A percentile compares a stretch with the other conserved stretches of the same genome.
Evolutionary conservation across 2,797 vertebrate genomes (phyloP).

Genomic region (Caiman crocodilus): DNA sequence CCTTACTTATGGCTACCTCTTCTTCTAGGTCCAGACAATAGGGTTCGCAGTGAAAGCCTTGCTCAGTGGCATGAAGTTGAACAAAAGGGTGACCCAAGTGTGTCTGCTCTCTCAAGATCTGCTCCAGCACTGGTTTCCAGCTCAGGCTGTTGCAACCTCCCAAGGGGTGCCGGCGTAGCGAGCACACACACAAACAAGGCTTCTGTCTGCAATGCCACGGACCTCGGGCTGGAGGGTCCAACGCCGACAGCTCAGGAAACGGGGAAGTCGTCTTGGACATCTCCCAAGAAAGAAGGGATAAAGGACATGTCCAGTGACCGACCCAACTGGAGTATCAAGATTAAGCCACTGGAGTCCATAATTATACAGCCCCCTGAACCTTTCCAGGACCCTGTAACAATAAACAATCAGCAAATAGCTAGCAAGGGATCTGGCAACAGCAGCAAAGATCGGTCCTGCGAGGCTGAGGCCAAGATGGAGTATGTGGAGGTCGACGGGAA

Average conservation of each 20-base stretch:
- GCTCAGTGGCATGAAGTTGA: background rate
- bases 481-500: background rate
- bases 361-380: constrained; percentile 72
- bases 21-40: constrained; percentile 1
- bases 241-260: background rate
- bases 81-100: background rate
- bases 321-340: rapidly evolving
- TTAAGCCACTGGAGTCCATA: background rate
- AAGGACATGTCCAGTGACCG: background rate
- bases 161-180: constrained; percentile 52
- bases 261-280: background rate
- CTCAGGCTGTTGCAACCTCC: constrained; percentile 66
- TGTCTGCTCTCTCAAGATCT: background rate
- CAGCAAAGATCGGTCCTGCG: background rate
- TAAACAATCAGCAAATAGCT: background rate
- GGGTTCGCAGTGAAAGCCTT: rapidly evolving
- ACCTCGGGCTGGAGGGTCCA: rapidly evolving
- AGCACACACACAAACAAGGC: background rate
- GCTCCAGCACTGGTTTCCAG: background rate
- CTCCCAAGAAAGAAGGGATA: background rate
- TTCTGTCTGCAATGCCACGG: background rate
- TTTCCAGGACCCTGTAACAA: constrained; percentile 62
- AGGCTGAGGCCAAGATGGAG: background rate
- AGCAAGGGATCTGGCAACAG: background rate
- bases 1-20: background rate